phyloP scores from a whole-genome alignment of 1,140 invertebrate genomes.

The Atta texana region DNA sequence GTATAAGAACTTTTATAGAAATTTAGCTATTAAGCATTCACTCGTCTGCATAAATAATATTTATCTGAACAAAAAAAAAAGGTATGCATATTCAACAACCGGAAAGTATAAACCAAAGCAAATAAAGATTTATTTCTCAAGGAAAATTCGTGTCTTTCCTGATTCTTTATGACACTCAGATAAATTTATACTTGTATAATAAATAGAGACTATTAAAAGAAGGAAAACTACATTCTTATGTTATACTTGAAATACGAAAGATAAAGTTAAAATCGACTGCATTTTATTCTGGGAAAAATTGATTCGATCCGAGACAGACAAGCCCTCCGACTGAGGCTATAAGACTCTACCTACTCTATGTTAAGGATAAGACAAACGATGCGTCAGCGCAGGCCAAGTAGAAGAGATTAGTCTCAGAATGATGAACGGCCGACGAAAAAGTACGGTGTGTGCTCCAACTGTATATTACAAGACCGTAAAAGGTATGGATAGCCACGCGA shows the following conservation, averaged over 20 bases:
- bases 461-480: slow-evolving; percentile 64
- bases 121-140: no score
- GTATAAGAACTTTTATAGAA: no score
- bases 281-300: background rate
- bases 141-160: no score
- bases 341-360: slow-evolving; percentile 19
- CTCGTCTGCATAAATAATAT: no score
- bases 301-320: slow-evolving; percentile 38
- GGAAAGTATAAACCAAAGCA: no score
- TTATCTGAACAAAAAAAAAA: no score
- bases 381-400: slow-evolving; percentile 74
- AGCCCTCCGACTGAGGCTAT: slow-evolving; percentile 6
- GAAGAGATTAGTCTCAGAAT: slow-evolving; percentile 79
- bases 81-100: no score
- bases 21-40: no score
- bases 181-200: background rate
- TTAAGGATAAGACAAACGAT: slow-evolving; percentile 74
- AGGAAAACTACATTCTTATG: background rate
- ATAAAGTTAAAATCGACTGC: background rate
- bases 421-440: slow-evolving; percentile 76
- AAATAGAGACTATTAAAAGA: background rate
- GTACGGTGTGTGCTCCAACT: slow-evolving; percentile 67
- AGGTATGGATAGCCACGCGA: slow-evolving; percentile 26
- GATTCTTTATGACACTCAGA: no score
- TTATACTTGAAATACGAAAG: background rate